Conservation (phyloP, 2,888 invertebrate species). For the Octodonta nipae region DNA sequence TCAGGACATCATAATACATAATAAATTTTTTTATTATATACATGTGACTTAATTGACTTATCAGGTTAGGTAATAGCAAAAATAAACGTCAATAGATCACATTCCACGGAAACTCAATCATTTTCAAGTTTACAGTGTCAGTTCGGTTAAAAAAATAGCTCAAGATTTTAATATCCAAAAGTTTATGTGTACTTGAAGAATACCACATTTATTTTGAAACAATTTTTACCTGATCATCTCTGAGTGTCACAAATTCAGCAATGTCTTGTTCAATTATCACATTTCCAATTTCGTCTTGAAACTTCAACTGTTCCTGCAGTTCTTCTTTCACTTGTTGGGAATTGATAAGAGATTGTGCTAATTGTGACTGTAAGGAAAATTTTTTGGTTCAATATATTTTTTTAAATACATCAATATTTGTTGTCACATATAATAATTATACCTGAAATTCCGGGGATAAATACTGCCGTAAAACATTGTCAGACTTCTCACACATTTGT, state of each 20-base stretch:
- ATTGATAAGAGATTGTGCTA: slow-evolving; percentile 20
- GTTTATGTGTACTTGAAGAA: neutral
- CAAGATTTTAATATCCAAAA: too few relatives aligned
- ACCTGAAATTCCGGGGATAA: slow-evolving; percentile 36
- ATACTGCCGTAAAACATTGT: slow-evolving; percentile 33
- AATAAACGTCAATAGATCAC: too few relatives aligned
- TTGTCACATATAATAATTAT: slow-evolving; percentile 9
- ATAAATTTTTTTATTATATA: too few relatives aligned
- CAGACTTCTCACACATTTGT: slow-evolving; percentile 38
- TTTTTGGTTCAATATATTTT: neutral
- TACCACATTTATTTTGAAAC: neutral
- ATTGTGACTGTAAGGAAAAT: slow-evolving; percentile 22
- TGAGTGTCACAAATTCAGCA: slow-evolving; percentile 25
- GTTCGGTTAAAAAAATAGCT: neutral
- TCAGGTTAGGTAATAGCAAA: too few relatives aligned
- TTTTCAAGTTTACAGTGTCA: neutral
- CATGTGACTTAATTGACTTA: too few relatives aligned
- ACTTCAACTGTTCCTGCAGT: slow-evolving; percentile 29
- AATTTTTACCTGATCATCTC: slow-evolving; percentile 14
- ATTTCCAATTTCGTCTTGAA: slow-evolving; percentile 24
- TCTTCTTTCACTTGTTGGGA: slow-evolving; percentile 23
- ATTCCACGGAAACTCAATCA: neutral
- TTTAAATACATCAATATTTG: neutral
- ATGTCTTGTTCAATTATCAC: slow-evolving; percentile 27
- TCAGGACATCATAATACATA: too few relatives aligned